Evolutionary conservation across 1,140 invertebrate genomes (phyloP), one percentile per base, ranked within the genome.

Genomic region (silkworm (Bombyx mori)): DNA sequence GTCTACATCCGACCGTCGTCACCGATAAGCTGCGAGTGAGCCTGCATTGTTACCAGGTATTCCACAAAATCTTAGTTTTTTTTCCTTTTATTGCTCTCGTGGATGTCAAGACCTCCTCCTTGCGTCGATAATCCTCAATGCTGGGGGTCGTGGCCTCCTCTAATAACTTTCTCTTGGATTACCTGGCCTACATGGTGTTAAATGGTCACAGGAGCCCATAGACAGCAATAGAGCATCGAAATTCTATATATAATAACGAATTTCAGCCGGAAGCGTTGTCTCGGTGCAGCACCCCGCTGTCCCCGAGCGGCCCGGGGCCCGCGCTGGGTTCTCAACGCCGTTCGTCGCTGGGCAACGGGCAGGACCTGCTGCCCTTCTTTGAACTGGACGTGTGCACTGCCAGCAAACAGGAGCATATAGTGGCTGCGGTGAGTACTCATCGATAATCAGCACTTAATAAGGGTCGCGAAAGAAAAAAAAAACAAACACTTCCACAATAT

Each of bases 361-460:
- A 81, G 48, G 90, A 91, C 66, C 74, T 88, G 54, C 80, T 96
- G 60, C 95, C 94, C 0, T 96, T 96, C 78, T 88, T 92, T 49
- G 94, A 96, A 77, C 89, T 92, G n/a, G 94, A 96, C 81, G 94
- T 91, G 42, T 95, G 94, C 69, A 95, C 94, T 5, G 94, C 94
- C 8, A 95, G 93, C 62, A 94, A 94, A 68, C 94, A 96, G 73
- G 94, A 96, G 67, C 94, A 96, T 79, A 91, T 96, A 44, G 93
- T 95, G 4, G 94, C 94, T 1, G 94, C 95, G 73, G 93, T 93
- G 66, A 87, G 88, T 84, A 55, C 10, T 35, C 4, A 35, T 35
- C 2, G 26, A 35, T 35, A 35, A 35, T 35, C 26, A 35, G 0
- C 2, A 35, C 26, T 35, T 35, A 35, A 5, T 35, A 35, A 35